Base-by-base conservation (phyloP, 1,140 invertebrate species). In the Xylocopa sonorina region DNA sequence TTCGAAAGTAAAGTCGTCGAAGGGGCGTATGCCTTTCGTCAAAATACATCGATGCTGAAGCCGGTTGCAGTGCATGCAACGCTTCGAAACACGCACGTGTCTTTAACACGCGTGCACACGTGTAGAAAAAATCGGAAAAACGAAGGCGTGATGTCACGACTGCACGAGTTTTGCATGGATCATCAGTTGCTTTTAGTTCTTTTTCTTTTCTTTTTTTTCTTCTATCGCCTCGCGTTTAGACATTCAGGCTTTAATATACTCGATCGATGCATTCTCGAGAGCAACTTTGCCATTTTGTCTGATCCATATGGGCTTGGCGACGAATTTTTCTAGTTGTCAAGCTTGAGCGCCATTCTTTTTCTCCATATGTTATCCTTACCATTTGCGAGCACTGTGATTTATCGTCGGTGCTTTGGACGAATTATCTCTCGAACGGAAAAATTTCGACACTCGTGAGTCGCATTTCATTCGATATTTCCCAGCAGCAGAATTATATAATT, bases 1-100 rank as follows among this genome's bases (percentile, higher is more conserved):
- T 83, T 84, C 64, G 82, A 84, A 84, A 83, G 81, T 80, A 69
- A 63, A 84, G 57, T 69, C 68, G 63, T 32, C 69, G 32, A 78
- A 60, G 55, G 66, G 75, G 66, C 75, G 66, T 71, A 24, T 62
- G 67, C 75, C 67, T 62, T 78, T 74, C 43, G 29, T 75, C 71
- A 58, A 75, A 75, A 80, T 60, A 50, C 16, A 80, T 66, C 55
- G 32, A 16, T 38, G 24, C 29, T 71, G 29, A 69, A 66, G 38
- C 60, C 27, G 38, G 27, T 21, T 18, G 32, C 43, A 63, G n/a
- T 53, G 72, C 64, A 68, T 77, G 64, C 21, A 46, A 67, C 16
- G 10, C 16, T 67, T 55, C 18, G 1, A n/a, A n/a, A 7, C 12
- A 32, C 18, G 32, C 27, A 0, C n/a, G 14, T 41, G 24, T 18